These are phyloP conservation scores for Oppia nitens DNA, from an alignment of 1,140 invertebrate species.

Conservation along the genomic window DNA sequence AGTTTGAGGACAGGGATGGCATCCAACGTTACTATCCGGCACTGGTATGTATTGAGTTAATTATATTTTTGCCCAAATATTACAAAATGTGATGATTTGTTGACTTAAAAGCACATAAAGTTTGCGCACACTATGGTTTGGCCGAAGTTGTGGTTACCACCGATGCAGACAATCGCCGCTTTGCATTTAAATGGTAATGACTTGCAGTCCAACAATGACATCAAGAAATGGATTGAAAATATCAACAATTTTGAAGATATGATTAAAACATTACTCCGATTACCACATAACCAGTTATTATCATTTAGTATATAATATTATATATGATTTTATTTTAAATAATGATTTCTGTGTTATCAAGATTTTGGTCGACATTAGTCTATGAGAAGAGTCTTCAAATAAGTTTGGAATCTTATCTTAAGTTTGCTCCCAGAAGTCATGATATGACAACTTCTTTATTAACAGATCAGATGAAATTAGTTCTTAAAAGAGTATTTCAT, in stretches of 20 bases:
- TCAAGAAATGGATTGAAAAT: neutral
- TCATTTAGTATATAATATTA: no score
- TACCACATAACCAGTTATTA: neutral
- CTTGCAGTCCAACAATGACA: neutral
- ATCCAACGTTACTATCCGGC: neutral
- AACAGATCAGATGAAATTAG: conserved; percentile 28
- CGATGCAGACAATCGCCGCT: neutral
- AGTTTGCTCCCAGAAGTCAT: conserved; percentile 51
- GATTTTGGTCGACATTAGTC: conserved; percentile 63
- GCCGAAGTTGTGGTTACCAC: neutral
- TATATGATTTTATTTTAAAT: no score
- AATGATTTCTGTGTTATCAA: conserved; percentile 32
- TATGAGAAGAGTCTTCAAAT: conserved; percentile 46
- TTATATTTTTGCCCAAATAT: neutral
- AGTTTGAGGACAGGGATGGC: conserved; percentile 8
- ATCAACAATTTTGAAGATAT: neutral
- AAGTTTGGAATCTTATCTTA: conserved; percentile 48
- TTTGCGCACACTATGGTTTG: neutral
- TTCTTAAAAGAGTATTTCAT: conserved; percentile 38
- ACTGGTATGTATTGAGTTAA: neutral
- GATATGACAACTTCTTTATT: conserved; percentile 33
- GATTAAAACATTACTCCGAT: neutral
- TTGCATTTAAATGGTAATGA: neutral
- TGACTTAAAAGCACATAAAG: neutral
- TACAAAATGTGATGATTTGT: neutral